Base-by-base conservation (phyloP, 2,113 vertebrate genomes). In the Neodon shergylaensis region DNA sequence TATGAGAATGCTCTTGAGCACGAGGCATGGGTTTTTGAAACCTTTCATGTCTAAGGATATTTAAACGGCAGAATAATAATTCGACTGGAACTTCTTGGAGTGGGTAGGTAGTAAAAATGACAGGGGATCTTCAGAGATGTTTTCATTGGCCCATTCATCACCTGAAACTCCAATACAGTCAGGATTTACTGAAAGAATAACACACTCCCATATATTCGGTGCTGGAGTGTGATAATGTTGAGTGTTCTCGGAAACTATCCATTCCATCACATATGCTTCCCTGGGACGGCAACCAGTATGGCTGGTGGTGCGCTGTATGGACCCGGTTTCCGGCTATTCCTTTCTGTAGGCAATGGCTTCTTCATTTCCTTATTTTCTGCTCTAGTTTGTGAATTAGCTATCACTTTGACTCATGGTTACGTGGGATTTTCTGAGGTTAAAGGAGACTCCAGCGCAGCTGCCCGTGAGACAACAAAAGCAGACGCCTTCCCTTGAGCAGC, bases 11-110 rank as follows among this genome's bases (percentile, higher is more conserved):
- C 83, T 94, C 92, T 95, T 85, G 88, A 97, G 90, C 79, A 87
- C 0, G 86, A 97, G 81, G 90, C 44, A 44, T 87, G 88, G 65
- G 68, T 70, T 96, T 97, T 58, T 14, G 88, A 68, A 94, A 91
- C 92, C 85, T 92, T 95, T 96, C 74, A 52, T 88, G 78, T 92
- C 90, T 76, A 54, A 92, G 65, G 90, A 82, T 96, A 94, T 94
- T 96, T 97, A 93, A 96, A 96, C 73, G 39, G 72, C 81, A 96
- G 79, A 97, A 97, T 96, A 96, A 96, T 94, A 87, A 92, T 90
- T 94, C 72, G 90, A 52, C 95, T 77, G 93, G 85, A 94, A 96
- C 82, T 86, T 89, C 77, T 86, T 52, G 39, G 92, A 94, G 94
- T 93, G 61, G 86, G 65, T 65, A 88, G 82, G 88, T 79, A 93